Base-by-base conservation (phyloP, 2,888 invertebrate genomes). In the Diarsia brunnea region DNA sequence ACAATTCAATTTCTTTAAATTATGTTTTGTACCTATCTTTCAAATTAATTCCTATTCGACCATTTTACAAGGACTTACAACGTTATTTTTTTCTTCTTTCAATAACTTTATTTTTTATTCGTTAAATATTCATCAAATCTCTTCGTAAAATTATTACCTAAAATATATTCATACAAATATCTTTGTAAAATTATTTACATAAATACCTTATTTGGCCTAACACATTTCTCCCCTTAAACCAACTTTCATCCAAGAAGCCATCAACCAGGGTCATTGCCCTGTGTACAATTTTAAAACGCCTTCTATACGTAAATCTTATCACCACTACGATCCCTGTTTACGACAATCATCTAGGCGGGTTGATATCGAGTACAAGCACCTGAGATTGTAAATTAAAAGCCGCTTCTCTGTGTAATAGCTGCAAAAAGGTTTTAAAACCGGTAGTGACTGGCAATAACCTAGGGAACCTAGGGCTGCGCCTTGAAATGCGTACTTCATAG, bases 381-480 rank as follows among this genome's bases (percentile, higher is more conserved):
- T 64, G 63, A 65, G 77, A 75, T 79, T 74, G 60, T 79, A 74
- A 77, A 87, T 83, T 86, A 83, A 77, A 67, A 63, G 61, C 69
- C 49, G 73, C 31, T 66, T 47, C 61, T 24, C 24, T 38, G 47
- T 47, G 38, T 78, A 69, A 82, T 78, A 69, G 60, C 69, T 31
- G 77, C 80, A 83, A 77, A 84, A 78, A 84, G 78, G 61, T 47
- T 78, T 45, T 12, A 27, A 67, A 80, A 83, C 80, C 79, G 78
- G 85, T 84, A 74, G 79, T 53, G 0, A n/a, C 61, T 77, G 77
- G 69, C 75, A 78, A 69, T 82, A 84, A 74, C 75, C 82, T 76
- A 75, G 61, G 74, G 19, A 1, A 0, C 38, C 38, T 75, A 85
- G 87, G 85, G 87, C 11, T 87, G 85, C 21, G 21, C 49, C 14